Base-by-base conservation (phyloP, 2,797 vertebrate species). In the Channa striata region DNA sequence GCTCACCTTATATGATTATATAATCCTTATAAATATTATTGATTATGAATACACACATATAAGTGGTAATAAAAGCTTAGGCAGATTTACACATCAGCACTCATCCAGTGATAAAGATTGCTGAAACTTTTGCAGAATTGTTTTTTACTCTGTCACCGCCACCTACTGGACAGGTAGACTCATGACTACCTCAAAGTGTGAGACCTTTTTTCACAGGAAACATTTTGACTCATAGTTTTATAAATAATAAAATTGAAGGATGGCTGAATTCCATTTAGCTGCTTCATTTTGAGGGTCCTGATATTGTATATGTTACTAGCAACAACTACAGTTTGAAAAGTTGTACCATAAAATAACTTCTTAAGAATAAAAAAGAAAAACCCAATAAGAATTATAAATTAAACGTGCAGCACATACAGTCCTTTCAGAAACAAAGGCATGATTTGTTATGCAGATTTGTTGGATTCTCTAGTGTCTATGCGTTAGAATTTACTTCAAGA, bases 81-180 rank as follows among this genome's bases (percentile, higher is more conserved):
- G 9, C 16, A 49, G 23, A 48, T 13, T n/a, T 37, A 4, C 12
- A 30, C 16, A 21, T 11, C 3, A 17, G 10, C 21, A 20, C 14
- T 42, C 23, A 62, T 17, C n/a, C 10, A 25, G 1, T 44, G 6
- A 1, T 23, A 16, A 34, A 11, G 8, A 21, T 46, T 37, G 6
- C 8, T 20, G 43, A 56, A 33, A 0, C 1, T 13, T 39, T 14
- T n/a, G 10, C 34, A 6, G n/a, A 58, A 30, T 3, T 34, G 23
- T 19, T 30, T 44, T 30, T 65, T 34, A 37, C 40, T 30, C n/a
- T 52, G 21, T 17, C 20, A 4, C 40, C 51, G 42, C 58, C 71
- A 62, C 33, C 61, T 68, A 40, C 67, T 43, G 48, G 48, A n/a
- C 30, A 78, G 80, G 81, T 78, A 44, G 30, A 48, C 13, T 67